Evolutionary conservation across 2,797 vertebrate genomes (phyloP), one percentile per base, ranked within the genome.

Genomic region (Leptatherina wallacei): DNA sequence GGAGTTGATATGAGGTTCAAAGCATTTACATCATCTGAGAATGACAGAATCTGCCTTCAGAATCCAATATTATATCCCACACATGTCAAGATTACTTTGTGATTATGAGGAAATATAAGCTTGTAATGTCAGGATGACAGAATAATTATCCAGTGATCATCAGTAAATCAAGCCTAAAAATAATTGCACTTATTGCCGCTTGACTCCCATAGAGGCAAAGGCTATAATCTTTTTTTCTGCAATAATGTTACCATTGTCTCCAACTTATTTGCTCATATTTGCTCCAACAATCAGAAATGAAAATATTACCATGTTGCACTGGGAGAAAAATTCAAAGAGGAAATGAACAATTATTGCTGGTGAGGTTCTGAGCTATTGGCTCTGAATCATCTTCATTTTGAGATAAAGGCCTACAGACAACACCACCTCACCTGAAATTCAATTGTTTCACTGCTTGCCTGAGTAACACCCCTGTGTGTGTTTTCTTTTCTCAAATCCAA

Each of bases 341-440:
- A 78, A 79, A 89, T 88, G 60, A 86, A 83, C 87, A 74, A 89
- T 85, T 81, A 60, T 82, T 73, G 66, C 76, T 84, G 79, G 86
- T 88, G 81, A 84, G 57, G 51, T 71, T 88, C 76, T 73, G 73
- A 89, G 85, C 86, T 77, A 77, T 64, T 82, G 65, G 66, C 78
- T 75, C 75, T 86, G 78, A 90, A 85, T 90, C 73, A 88, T 82
- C 72, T 1, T 79, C 82, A 88, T 75, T n/a, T 71, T 52, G 49
- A 89, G 80, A 88, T 84, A 85, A 32, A 32, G 30, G 30, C 30
- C 30, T 16, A 91, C 86, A 91, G 60, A 65, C 67, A 81, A 75
- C 81, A 82, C 86, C 69, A 83, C 82, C 84, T 88, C 84, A 82
- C 86, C 76, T 86, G 35, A 74, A 79, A 86, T 66, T 77, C 73